A percentile compares a stretch with the other conserved stretches of the same genome.
phyloP scores from a whole-genome alignment of 1,140 invertebrate genomes.

The Drosophila tani region DNA sequence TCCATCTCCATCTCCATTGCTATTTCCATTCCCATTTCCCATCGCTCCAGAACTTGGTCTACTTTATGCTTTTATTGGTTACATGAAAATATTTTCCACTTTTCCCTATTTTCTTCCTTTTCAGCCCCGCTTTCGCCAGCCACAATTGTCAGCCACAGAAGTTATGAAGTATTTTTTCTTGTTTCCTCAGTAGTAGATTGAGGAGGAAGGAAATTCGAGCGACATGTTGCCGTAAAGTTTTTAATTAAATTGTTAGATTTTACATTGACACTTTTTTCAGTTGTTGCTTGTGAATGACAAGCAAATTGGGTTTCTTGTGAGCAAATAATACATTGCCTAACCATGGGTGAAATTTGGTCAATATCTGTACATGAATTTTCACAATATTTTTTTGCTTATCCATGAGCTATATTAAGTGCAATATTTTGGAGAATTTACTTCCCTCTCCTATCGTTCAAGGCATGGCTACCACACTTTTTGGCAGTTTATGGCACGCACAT shows the following conservation, averaged over 20 bases:
- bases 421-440: constrained; percentile 6
- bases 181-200: constrained; percentile 16
- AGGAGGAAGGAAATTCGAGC: constrained; percentile 32
- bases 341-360: neutral
- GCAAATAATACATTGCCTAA: constrained; percentile 12
- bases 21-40: constrained; percentile 5
- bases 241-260: constrained; percentile 81
- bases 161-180: constrained; percentile 70
- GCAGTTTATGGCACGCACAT: constrained; percentile 19
- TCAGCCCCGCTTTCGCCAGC: constrained; percentile 26
- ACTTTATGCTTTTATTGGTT: constrained; percentile 80
- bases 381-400: neutral
- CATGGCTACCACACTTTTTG: constrained; percentile 13
- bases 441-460: neutral
- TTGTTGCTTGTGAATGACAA: constrained; percentile 40
- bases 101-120: constrained; percentile 35
- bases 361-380: constrained; percentile 1
- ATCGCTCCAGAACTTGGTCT: constrained; percentile 26
- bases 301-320: constrained; percentile 47
- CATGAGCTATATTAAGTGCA: neutral
- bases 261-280: constrained; percentile 61
- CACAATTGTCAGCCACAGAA: constrained; percentile 81
- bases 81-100: constrained; percentile 71
- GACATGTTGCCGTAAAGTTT: constrained; percentile 81
- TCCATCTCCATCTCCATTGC: constrained; percentile 8